These are phyloP conservation scores for Anabacerthia variegaticeps DNA, from an alignment of 2,797 vertebrate species.

Conservation along the genomic window DNA sequence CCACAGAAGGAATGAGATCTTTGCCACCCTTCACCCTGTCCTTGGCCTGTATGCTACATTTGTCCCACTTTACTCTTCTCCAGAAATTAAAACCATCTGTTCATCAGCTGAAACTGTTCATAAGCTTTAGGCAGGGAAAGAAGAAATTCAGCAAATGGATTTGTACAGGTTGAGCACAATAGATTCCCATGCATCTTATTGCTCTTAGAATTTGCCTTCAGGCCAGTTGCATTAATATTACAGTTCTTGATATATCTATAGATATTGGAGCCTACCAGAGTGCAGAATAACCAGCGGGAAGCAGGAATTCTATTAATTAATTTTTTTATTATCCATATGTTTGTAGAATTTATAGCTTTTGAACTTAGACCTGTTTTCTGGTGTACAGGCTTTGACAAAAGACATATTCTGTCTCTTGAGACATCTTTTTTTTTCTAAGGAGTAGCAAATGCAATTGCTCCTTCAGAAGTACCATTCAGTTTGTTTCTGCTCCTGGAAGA, in stretches of 20 bases:
- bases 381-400: background rate
- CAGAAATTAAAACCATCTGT: background rate
- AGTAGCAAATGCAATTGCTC: background rate
- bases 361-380: background rate
- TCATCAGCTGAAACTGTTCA: background rate
- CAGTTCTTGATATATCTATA: background rate
- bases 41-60: background rate
- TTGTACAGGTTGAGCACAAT: background rate
- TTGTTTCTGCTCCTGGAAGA: background rate
- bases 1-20: background rate
- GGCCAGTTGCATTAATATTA: background rate
- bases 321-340: background rate
- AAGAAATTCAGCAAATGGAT: background rate
- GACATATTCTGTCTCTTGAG: background rate
- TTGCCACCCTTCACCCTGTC: background rate
- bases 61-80: background rate
- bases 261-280: background rate
- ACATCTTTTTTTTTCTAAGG: background rate
- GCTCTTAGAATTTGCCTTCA: background rate
- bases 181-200: background rate
- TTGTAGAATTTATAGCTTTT: background rate
- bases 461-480: background rate
- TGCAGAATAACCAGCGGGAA: background rate
- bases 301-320: background rate
- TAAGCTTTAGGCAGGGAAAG: background rate